Conservation (phyloP, 2,113 vertebrate species). For the Pseudopodoces humilis region DNA sequence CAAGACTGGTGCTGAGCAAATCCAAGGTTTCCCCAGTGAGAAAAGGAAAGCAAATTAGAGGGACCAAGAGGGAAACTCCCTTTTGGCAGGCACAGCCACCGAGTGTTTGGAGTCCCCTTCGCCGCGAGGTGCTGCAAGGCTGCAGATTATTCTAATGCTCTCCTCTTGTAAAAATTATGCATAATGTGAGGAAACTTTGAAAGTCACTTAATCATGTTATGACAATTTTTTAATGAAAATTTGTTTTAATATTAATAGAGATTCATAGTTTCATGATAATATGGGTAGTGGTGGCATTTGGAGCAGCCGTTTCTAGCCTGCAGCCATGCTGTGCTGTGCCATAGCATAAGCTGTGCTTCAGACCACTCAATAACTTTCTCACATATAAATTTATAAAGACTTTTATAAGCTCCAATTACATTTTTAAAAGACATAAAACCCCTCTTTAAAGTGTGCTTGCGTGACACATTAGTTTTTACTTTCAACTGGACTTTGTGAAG, state of each 20-base stretch:
- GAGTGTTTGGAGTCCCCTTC: background rate
- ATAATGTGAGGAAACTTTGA: conserved; percentile 65
- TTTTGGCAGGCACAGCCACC: background rate
- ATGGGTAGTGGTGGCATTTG: conserved; percentile 51
- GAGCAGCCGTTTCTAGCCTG: conserved; percentile 47
- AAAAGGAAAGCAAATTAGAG: background rate
- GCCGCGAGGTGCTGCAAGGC: conserved; percentile 5
- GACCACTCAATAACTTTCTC: conserved; percentile 65
- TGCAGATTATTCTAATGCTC: conserved; percentile 39
- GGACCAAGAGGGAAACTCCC: background rate
- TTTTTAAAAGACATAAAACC: conserved; percentile 61
- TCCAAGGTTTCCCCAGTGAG: background rate
- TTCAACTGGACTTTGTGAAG: conserved; percentile 20
- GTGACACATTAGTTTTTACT: conserved; percentile 54
- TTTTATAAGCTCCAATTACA: conserved; percentile 70
- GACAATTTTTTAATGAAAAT: conserved; percentile 71
- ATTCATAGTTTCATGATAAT: conserved; percentile 64
- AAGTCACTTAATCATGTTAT: conserved; percentile 70
- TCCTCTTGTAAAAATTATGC: conserved; percentile 66
- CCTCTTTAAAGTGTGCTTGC: conserved; percentile 50
- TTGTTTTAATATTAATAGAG: conserved; percentile 73
- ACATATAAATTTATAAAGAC: conserved; percentile 71
- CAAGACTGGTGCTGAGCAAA: background rate
- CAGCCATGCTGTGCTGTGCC: conserved; percentile 42
- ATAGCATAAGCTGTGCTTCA: conserved; percentile 54